Base-by-base conservation (phyloP, 1,140 invertebrate genomes). In the Dinoponera quadriceps region DNA sequence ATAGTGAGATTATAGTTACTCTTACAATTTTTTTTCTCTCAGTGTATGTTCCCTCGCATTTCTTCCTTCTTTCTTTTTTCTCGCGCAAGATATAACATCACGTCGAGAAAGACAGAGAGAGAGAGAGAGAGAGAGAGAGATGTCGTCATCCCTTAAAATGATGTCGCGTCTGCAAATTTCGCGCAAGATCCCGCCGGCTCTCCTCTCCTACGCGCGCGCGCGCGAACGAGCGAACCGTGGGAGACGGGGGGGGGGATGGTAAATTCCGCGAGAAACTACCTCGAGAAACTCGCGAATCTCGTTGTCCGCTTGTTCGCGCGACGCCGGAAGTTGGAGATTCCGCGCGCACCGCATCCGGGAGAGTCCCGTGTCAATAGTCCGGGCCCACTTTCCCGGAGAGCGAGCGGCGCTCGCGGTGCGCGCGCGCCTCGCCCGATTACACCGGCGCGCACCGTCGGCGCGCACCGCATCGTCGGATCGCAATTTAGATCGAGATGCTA, bases 401-500 rank as follows among this genome's bases (percentile, higher is more conserved):
- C 0, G 16, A n/a, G 29, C 57, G 44, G 48, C 55, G 78, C 55
- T 44, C 55, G 29, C 44, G 59, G 44, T n/a, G 38, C 38, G 13
- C 51, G 33, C 25, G 33, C 25, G 29, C 29, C 75, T 57, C 75
- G 51, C 75, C 65, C 38, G 75, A 59, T 75, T 68, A 69, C 62
- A 59, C 65, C 33, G 63, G 29, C 2, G 29, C 2, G 29, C 29
- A 33, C 5, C 75, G 62, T 7, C 25, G 59, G 38, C 25, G 25
- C 49, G 62, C 22, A 55, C 54, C 60, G 63, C 57, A 33, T 33
- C 29, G 29, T 33, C 38, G 66, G 16, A 33, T 82, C 54, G 77
- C 68, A 69, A 78, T 78, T 65, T 80, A 80, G 75, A 80, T 44
- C 65, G 65, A 29, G 51, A 80, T 71, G 75, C 54, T 80, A 80